Conservation (phyloP, 2,113 vertebrate species). For the Pampusana beccarii region DNA sequence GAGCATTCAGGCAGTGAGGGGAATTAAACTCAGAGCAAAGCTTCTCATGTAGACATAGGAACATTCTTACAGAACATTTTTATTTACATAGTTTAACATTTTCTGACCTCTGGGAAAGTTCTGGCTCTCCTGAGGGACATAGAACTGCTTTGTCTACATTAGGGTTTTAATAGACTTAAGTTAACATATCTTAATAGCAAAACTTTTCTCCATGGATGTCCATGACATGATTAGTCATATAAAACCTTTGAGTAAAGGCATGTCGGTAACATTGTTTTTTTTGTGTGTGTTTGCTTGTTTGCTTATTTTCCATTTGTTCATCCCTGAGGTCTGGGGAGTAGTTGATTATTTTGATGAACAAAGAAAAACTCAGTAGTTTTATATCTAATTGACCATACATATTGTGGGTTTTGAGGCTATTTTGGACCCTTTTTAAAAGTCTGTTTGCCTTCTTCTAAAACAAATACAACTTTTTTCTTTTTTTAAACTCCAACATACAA, state of each 20-base stretch:
- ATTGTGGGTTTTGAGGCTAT: background rate
- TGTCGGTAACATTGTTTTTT: background rate
- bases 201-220: background rate
- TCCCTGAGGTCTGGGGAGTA: background rate
- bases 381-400: background rate
- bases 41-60: background rate
- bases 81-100: background rate
- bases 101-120: constrained; percentile 20
- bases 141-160: background rate
- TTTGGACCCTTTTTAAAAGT: background rate
- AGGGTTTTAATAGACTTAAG: background rate
- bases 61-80: background rate
- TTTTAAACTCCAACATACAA: background rate
- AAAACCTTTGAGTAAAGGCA: background rate
- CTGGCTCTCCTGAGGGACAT: background rate
- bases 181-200: background rate
- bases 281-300: too few species aligned
- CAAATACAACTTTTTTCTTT: background rate
- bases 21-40: background rate
- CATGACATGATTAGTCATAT: background rate
- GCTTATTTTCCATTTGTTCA: background rate
- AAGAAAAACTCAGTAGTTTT: background rate
- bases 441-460: background rate
- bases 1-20: background rate
- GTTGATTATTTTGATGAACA: background rate